Evolutionary conservation across 2,888 invertebrate species (phyloP), one percentile per base, ranked within the genome.

Genomic region (Cephus sareptanus): DNA sequence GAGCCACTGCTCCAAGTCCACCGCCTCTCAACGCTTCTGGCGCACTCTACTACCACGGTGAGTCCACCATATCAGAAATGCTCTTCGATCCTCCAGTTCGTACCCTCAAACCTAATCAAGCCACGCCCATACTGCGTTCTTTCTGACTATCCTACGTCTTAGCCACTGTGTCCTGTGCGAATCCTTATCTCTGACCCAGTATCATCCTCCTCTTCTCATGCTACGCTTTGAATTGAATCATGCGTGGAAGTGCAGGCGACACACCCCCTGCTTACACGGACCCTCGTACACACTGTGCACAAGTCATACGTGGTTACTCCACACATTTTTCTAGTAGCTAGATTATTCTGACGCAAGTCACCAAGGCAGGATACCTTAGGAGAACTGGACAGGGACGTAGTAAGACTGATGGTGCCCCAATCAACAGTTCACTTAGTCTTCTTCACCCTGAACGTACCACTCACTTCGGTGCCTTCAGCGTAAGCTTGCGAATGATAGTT

Each of bases 1-100:
- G 95, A 85, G 94, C 95, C 82, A 95, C 95, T 83, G 95, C 91
- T 40, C 91, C 91, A 40, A 91, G 91, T 83, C 91, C 91, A 30
- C 91, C 91, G 33, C 91, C 91, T 15, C 87, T 91, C 68, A 91
- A 91, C 78, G 91, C 91, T 31, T 90, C 91, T 74, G 91, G 91
- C 76, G 91, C 91, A 69, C 90, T 91, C 77, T 91, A 91, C 81
- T 91, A 91, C 79, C 90, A 91, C 76, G 91, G 91, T 91, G 80
- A 88, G 86, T 85, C 75, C 23, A 71, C 56, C 56, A 23, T 56
- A 56, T 56, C 56, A 23, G 56, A 23, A 56, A 23, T 23, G 56
- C 56, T 56, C 56, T 56, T 56, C 56, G 56, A 56, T 23, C 56
- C 6, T 56, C 56, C 9, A 23, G 23, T 56, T 56, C 56, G 56